Evolutionary conservation across 2,113 vertebrate genomes (phyloP).

Genomic region (Apeltes quadracus): DNA sequence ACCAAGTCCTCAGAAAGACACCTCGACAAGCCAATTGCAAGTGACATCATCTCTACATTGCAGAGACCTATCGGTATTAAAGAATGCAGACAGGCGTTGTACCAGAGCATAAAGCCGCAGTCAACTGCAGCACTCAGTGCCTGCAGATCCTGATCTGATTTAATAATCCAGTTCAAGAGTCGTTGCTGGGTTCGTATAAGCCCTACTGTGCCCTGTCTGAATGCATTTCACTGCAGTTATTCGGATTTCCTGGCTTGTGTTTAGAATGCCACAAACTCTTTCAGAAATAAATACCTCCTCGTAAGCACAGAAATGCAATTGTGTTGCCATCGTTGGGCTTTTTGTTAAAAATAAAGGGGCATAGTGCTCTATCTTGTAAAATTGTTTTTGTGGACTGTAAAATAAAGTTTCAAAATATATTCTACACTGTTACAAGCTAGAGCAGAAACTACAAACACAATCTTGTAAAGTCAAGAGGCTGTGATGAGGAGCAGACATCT

Average conservation of each 20-base stretch:
- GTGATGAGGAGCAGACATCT: no score
- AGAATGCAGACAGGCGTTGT: conserved; percentile 21
- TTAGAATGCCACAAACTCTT: no score
- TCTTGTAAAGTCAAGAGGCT: no score
- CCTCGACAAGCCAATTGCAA: conserved; percentile 18
- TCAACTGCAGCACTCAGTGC: conserved; percentile 20
- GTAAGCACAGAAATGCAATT: conserved; percentile 15
- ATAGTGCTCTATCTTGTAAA: background rate
- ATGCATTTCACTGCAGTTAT: conserved; percentile 20
- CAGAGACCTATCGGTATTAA: conserved; percentile 23
- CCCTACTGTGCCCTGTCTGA: conserved; percentile 23
- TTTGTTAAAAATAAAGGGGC: conserved; percentile 2
- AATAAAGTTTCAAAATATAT: conserved; percentile 3
- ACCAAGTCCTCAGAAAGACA: background rate
- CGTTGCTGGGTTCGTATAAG: conserved; percentile 27
- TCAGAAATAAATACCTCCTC: conserved; percentile 11
- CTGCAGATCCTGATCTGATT: conserved; percentile 17
- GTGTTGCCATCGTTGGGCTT: background rate
- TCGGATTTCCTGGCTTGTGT: no score
- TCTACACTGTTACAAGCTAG: background rate
- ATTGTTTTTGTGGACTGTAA: background rate
- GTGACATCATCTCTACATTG: conserved; percentile 31
- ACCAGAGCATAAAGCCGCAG: conserved; percentile 41
- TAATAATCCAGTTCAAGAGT: conserved; percentile 31
- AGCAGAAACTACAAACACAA: no score